Evolutionary conservation across 2,113 vertebrate genomes (phyloP).

Genomic region (Sinocyclocheilus anophthalmus): DNA sequence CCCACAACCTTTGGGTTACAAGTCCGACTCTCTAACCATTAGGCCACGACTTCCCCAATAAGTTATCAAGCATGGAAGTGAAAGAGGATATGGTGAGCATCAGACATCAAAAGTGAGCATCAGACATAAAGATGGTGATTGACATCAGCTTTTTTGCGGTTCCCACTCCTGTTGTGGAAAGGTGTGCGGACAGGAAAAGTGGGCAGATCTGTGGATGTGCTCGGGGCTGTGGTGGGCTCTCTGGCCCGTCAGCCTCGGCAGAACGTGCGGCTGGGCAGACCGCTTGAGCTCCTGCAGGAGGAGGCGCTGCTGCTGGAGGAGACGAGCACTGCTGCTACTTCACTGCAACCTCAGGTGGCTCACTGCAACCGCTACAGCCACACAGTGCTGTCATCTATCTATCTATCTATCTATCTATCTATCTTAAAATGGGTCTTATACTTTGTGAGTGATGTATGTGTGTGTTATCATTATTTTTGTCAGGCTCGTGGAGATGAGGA

Average conservation of each 20-base stretch:
- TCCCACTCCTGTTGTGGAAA: conserved; percentile 79
- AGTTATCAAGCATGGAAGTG: too few species aligned
- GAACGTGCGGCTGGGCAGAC: conserved; percentile 82
- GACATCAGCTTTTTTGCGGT: conserved; percentile 61
- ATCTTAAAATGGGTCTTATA: conserved; percentile 68
- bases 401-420: background rate
- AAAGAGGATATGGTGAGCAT: background rate
- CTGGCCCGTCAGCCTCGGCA: conserved; percentile 84
- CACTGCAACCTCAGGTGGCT: conserved; percentile 53
- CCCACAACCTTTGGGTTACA: too few species aligned
- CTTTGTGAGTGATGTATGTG: background rate
- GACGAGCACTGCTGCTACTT: conserved; percentile 57
- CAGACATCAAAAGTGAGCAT: background rate
- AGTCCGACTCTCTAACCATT: too few species aligned
- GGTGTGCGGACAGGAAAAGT: conserved; percentile 68
- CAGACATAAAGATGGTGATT: conserved; percentile 34
- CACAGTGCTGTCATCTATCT: background rate
- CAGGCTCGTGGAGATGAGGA: conserved; percentile 38
- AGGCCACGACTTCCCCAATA: too few species aligned
- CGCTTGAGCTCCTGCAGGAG: conserved; percentile 79
- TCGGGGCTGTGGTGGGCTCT: conserved; percentile 82
- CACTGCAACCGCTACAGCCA: background rate
- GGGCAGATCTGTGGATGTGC: conserved; percentile 70
- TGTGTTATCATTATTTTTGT: background rate
- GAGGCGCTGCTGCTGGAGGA: conserved; percentile 78